phyloP scores from a whole-genome alignment of 2,113 vertebrate genomes.

The Ifrita kowaldi region DNA sequence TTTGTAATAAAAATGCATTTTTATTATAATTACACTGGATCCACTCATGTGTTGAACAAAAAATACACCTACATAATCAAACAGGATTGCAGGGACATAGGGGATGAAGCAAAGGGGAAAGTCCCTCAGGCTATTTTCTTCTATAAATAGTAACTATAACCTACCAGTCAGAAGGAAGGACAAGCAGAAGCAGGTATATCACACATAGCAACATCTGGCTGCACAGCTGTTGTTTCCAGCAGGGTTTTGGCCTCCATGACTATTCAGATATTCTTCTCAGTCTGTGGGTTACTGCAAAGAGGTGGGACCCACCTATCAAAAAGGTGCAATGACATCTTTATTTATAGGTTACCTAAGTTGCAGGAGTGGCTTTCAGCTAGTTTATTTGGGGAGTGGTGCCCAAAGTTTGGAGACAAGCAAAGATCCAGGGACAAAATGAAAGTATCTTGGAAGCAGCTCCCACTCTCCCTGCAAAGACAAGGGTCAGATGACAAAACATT shows the following conservation, averaged over 20 bases:
- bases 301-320: background rate
- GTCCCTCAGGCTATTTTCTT: background rate
- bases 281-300: background rate
- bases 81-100: background rate
- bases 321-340: background rate
- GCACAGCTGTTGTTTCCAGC: background rate
- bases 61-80: background rate
- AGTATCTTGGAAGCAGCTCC: background rate
- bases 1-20: background rate
- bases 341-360: background rate
- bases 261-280: background rate
- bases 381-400: background rate
- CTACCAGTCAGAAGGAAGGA: background rate
- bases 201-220: background rate
- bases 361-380: background rate
- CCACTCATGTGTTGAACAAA: background rate
- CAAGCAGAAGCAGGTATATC: background rate
- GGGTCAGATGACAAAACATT: background rate
- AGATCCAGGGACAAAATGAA: background rate
- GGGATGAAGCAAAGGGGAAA: background rate
- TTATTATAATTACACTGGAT: background rate
- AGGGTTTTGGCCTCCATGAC: background rate
- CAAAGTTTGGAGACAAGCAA: background rate
- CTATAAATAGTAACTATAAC: background rate
- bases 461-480: background rate